These are phyloP conservation scores for Armadillidium nasatum DNA, from an alignment of 1,140 invertebrate species.

Conservation along the genomic window DNA sequence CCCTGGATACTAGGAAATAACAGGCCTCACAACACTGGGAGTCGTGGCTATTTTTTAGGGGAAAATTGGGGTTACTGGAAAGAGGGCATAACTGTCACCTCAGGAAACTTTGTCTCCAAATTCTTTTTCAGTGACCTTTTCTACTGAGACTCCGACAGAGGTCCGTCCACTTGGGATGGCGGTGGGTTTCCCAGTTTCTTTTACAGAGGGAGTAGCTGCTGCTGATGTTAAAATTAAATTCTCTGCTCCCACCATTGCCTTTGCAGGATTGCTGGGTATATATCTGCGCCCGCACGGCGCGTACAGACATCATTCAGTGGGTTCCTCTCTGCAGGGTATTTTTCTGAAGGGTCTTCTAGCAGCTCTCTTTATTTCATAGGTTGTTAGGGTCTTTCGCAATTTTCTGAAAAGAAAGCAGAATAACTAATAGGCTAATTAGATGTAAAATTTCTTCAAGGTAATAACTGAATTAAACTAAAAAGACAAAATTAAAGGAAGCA, in stretches of 20 bases:
- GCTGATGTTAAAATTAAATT: too few relatives aligned
- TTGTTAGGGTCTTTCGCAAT: background rate
- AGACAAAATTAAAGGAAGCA: too few relatives aligned
- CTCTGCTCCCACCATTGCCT: background rate
- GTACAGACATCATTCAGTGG: constrained; percentile 4
- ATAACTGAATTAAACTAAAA: too few relatives aligned
- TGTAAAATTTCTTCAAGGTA: too few relatives aligned
- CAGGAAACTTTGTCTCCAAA: background rate
- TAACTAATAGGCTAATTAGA: too few relatives aligned
- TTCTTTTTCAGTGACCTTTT: background rate
- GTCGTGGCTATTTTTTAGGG: too few relatives aligned
- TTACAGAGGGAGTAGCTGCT: too few relatives aligned
- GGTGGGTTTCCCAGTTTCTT: too few relatives aligned
- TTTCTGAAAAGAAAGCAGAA: background rate
- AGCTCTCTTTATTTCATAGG: background rate
- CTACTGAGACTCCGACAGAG: background rate
- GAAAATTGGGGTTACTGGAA: background rate
- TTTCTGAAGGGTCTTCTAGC: background rate
- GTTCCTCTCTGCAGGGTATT: background rate
- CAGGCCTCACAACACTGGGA: too few relatives aligned
- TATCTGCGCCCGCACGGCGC: background rate
- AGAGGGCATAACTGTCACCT: background rate
- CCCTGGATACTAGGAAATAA: too few relatives aligned
- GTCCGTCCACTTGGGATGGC: too few relatives aligned
- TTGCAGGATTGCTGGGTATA: background rate